Conservation (phyloP, 2,888 invertebrate species). For the Apamea crenata region DNA sequence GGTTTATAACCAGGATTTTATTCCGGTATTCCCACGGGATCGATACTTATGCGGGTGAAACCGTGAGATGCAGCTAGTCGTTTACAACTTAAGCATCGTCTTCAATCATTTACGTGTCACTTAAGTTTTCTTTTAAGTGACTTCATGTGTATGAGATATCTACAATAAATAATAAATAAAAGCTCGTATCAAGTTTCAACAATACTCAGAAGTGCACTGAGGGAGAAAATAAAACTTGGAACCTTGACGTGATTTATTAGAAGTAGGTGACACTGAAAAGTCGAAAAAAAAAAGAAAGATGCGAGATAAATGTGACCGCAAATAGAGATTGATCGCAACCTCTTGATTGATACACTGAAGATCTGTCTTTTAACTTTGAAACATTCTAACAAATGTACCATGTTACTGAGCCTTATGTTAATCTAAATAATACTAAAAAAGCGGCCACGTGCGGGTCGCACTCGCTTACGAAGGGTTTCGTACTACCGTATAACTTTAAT, state of each 20-base stretch:
- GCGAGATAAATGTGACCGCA: conserved; percentile 10
- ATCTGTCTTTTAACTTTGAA: conserved; percentile 1
- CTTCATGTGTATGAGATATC: background rate
- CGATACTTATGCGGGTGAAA: no score
- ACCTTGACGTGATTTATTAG: conserved; percentile 12
- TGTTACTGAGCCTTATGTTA: background rate
- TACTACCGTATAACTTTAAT: background rate
- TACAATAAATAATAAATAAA: conserved; percentile 2
- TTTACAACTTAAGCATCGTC: background rate
- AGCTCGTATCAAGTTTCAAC: background rate
- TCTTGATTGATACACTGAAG: conserved; percentile 11
- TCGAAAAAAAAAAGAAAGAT: background rate
- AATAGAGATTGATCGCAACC: conserved; percentile 27
- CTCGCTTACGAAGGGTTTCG: background rate
- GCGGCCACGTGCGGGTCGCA: background rate
- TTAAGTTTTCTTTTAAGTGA: background rate
- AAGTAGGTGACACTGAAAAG: conserved; percentile 1
- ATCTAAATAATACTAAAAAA: background rate
- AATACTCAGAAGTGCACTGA: conserved; percentile 2
- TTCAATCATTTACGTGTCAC: conserved; percentile 1
- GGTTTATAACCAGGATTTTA: no score
- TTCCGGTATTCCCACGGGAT: no score
- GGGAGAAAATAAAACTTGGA: conserved; percentile 1
- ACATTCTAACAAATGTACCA: background rate
- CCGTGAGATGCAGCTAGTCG: no score